Base-by-base conservation (phyloP, 53 echinoderm and acorn worm species). In the Holothuria scabra region DNA sequence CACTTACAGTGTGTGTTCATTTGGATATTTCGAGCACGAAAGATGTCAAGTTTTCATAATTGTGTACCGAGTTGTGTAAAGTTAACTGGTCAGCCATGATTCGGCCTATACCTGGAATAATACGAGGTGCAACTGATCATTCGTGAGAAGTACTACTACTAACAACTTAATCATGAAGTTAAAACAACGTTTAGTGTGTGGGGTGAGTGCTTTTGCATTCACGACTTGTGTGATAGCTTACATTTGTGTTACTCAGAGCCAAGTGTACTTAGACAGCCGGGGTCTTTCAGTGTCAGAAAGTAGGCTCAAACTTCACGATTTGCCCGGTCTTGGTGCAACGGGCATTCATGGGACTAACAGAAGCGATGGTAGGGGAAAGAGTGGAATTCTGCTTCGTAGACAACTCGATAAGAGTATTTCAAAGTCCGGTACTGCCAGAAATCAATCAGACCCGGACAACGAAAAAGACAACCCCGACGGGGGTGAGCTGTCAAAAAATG, bases 401-500 rank as follows among this genome's bases (percentile, higher is more conserved):
- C 78, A 78, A 32, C 58, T 78, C 6, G 58, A 78, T 78, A 56
- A 78, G 33, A 78, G 59, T 78, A 16, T 57, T 12, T 78, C 78
- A 18, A 56, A 59, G 52, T 78, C 78, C 20, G 78, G 78, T 52
- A 18, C 56, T 6, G 28, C 52, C 78, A 78, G 52, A 31, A 78
- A 55, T 14, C 49, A 56, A 14, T 56, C 56, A 25, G 58, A 58
- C 32, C 78, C 56, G 26, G 78, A 57, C 5, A 14, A 21, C 37
- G 46, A 74, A 16, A 74, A 74, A 56, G 56, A 57, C 18, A 30
- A 78, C 21, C 44, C 24, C 21, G 58, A 78, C 52, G 78, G 78
- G 1, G 78, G 78, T 46, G 78, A 78, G 57, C 58, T 78, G 32
- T 78, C 78, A 58, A 78, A 78, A 78, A 56, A 29, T 56, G 56